A percentile compares a stretch with the other conserved stretches of the same genome.
Conservation (phyloP, 2,797 vertebrate species). For the Falco peregrinus region DNA sequence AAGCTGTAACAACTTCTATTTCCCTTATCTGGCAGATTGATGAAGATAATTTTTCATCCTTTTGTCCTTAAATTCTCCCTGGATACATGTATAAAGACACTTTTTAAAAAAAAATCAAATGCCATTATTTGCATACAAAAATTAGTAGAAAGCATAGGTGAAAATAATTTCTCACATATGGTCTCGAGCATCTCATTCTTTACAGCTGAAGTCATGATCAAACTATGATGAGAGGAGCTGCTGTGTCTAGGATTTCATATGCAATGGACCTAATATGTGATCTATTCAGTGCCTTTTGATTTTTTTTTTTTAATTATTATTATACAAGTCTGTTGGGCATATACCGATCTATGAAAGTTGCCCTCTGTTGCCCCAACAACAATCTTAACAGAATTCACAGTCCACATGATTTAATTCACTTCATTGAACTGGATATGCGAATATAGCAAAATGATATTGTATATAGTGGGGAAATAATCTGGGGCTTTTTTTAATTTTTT, state of each 20-base stretch:
- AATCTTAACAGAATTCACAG: background rate
- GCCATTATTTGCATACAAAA: background rate
- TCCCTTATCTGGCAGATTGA: constrained; percentile 4
- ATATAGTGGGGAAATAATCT: background rate
- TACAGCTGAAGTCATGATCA: background rate
- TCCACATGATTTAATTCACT: background rate
- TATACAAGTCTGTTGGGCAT: background rate
- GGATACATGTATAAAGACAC: background rate
- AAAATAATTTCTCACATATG: background rate
- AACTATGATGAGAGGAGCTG: background rate
- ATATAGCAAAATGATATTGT: background rate
- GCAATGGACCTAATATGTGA: background rate
- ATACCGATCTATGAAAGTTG: background rate
- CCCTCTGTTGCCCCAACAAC: background rate
- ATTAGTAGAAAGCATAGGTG: background rate
- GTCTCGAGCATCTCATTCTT: background rate
- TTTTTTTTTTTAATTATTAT: background rate
- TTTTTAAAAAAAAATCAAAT: background rate
- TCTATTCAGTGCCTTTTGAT: background rate
- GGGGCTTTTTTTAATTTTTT: background rate
- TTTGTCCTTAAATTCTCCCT: constrained; percentile 3
- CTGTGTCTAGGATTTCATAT: background rate
- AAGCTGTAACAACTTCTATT: constrained; percentile 24
- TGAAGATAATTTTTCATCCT: constrained; percentile 6
- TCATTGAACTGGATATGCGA: background rate